Evolutionary conservation across 2,888 invertebrate genomes (phyloP).

Genomic region (Trissolcus brochymenae): DNA sequence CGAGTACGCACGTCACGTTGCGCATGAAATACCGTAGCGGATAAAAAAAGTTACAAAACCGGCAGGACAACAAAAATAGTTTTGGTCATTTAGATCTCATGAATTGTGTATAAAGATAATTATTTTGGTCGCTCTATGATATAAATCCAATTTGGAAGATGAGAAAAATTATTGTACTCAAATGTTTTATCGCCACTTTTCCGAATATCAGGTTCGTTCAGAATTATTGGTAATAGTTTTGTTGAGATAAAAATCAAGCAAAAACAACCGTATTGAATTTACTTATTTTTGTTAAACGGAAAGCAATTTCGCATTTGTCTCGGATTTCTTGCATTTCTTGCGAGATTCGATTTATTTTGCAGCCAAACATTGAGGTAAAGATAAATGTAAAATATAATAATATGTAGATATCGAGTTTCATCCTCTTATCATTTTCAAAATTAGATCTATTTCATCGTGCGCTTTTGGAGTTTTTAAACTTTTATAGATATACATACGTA

Average conservation of each 20-base stretch:
- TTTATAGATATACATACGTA: constrained; percentile 10
- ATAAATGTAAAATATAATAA: constrained; percentile 28
- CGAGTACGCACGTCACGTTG: constrained; percentile 59
- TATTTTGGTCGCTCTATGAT: constrained; percentile 9
- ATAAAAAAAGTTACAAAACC: constrained; percentile 66
- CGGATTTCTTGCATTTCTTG: constrained; percentile 3
- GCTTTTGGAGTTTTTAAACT: constrained; percentile 18
- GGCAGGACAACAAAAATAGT: constrained; percentile 61
- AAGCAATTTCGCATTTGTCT: constrained; percentile 1
- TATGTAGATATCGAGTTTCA: constrained; percentile 25
- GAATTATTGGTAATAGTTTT: too few relatives aligned
- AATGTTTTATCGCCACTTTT: neutral
- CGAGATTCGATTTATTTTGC: constrained; percentile 10
- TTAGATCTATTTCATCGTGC: constrained; percentile 17
- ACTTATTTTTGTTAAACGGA: neutral
- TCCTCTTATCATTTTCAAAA: constrained; percentile 14
- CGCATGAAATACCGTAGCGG: constrained; percentile 64
- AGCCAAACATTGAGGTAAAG: constrained; percentile 1
- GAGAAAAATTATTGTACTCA: too few relatives aligned
- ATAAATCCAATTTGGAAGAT: too few relatives aligned
- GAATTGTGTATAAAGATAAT: constrained; percentile 37
- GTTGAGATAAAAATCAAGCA: neutral
- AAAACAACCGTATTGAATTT: neutral
- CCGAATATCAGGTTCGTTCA: neutral
- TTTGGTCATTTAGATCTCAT: constrained; percentile 13